Conservation (phyloP, 2,113 vertebrate species). For the Lepisosteus osseus region DNA sequence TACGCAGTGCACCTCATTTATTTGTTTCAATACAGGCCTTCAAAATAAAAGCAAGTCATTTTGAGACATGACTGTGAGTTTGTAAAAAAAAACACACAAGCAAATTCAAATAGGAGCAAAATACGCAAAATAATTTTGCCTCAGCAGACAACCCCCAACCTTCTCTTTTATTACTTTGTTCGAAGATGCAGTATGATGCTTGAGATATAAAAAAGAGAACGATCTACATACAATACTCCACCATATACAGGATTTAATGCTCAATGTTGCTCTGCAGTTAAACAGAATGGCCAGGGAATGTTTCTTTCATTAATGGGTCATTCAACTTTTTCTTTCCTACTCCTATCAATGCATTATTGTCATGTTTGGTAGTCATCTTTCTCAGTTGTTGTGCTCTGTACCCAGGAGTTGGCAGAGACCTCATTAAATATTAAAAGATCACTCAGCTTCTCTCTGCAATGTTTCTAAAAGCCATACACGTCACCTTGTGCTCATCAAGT, state of each 20-base stretch:
- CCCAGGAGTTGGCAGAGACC: conserved; percentile 50
- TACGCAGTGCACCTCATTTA: no score
- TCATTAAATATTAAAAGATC: conserved; percentile 78
- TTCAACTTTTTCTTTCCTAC: conserved; percentile 17
- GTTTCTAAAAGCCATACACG: conserved; percentile 32
- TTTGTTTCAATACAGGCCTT: conserved; percentile 1
- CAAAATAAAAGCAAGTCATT: conserved; percentile 2
- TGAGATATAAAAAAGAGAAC: background rate
- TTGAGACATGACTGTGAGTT: background rate
- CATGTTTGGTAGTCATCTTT: conserved; percentile 17
- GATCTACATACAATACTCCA: background rate
- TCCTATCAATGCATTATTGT: conserved; percentile 21
- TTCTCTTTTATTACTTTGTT: background rate
- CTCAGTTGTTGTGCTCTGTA: conserved; percentile 29
- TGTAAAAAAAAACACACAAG: conserved; percentile 7
- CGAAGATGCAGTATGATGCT: background rate
- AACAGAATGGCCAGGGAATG: conserved; percentile 38
- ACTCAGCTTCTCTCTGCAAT: conserved; percentile 45
- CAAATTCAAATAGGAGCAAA: conserved; percentile 2
- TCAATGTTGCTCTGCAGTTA: conserved; percentile 16
- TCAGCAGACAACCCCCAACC: background rate
- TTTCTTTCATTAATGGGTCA: conserved; percentile 43
- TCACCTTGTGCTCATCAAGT: conserved; percentile 24
- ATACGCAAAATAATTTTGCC: background rate
- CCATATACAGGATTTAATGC: conserved; percentile 5